A percentile compares a stretch with the other conserved stretches of the same genome.
Evolutionary conservation across 1,140 invertebrate genomes (phyloP).

Genomic region (Atta texana): DNA sequence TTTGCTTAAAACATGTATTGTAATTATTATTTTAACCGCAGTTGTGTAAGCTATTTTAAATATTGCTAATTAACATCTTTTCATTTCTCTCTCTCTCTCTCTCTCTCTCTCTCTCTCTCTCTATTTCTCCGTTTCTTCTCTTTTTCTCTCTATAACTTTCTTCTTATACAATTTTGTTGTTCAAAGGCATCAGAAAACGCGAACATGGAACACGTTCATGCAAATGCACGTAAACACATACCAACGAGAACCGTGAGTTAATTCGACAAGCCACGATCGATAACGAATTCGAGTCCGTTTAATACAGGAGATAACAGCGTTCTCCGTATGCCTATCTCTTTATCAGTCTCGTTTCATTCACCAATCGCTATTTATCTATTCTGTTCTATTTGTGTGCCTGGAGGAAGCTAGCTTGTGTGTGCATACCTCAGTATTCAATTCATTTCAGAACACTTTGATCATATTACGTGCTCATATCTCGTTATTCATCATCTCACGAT

Average conservation of each 20-base stretch:
- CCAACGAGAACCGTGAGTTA: conserved; percentile 40
- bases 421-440: conserved; percentile 38
- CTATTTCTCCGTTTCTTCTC: neutral
- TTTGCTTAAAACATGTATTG: neutral
- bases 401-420: conserved; percentile 5
- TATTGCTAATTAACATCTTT: neutral
- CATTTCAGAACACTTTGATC: conserved; percentile 36
- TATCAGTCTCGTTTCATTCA: conserved; percentile 48
- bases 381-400: conserved; percentile 40
- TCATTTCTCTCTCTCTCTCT: neutral
- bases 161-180: conserved; percentile 47
- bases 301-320: conserved; percentile 73
- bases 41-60: neutral
- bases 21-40: neutral
- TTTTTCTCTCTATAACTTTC: neutral
- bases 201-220: neutral
- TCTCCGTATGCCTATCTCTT: conserved; percentile 32
- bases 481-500: conserved; percentile 18
- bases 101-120: neutral
- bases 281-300: conserved; percentile 70
- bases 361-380: conserved; percentile 49
- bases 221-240: conserved; percentile 1
- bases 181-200: conserved; percentile 14
- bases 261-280: conserved; percentile 71
- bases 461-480: conserved; percentile 23